Conservation (phyloP, 2,797 vertebrate species). For the Pterois miles region DNA sequence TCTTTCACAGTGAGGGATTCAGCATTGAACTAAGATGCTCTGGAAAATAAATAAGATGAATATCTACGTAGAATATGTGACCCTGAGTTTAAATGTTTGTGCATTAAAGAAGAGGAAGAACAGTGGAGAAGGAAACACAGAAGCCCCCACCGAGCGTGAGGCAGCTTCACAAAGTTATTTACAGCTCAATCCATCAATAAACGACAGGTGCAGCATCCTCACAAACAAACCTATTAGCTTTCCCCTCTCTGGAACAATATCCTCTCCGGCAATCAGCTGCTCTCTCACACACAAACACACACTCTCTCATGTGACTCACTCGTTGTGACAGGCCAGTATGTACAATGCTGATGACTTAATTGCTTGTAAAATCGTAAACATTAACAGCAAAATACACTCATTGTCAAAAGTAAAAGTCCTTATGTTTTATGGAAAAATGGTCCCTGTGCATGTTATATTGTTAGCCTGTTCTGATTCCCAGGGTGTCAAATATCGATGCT, state of each 20-base stretch:
- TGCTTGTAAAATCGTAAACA: neutral
- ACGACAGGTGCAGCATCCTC: constrained; percentile 77
- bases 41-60: neutral
- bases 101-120: constrained; percentile 7
- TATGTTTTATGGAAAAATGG: neutral
- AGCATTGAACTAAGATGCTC: neutral
- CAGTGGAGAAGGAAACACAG: constrained; percentile 16
- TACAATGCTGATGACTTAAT: neutral
- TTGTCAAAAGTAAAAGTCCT: too few relatives aligned
- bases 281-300: constrained; percentile 5
- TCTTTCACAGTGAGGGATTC: neutral
- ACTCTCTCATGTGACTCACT: neutral
- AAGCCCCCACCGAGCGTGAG: constrained; percentile 38
- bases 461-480: too few relatives aligned
- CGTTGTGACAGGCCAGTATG: neutral
- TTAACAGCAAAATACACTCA: too few relatives aligned
- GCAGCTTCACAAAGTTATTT: constrained; percentile 74
- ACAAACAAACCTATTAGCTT: constrained; percentile 78
- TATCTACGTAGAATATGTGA: neutral
- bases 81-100: constrained; percentile 10
- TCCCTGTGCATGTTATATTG: neutral
- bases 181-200: constrained; percentile 77
- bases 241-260: constrained; percentile 74
- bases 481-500: too few relatives aligned
- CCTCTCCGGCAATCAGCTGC: constrained; percentile 46